phyloP scores from a whole-genome alignment of 92 coral and sea anemone genomes.

The Epizoanthus ramosus region DNA sequence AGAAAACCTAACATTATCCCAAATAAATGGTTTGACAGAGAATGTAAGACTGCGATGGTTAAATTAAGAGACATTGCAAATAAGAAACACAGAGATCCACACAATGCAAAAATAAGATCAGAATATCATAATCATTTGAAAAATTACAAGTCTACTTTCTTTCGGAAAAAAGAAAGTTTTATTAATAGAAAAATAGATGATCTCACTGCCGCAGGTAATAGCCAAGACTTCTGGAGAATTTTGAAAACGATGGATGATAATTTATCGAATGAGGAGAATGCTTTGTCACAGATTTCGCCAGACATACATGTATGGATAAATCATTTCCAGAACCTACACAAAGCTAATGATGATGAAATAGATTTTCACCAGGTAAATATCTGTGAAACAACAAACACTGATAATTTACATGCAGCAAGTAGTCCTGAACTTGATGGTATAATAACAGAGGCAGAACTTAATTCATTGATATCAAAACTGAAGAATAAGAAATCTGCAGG shows the following conservation, averaged over 20 bases:
- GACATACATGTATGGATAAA: slow-evolving; percentile 34
- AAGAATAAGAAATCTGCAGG: slow-evolving; percentile 44
- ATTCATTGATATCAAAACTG: not conserved
- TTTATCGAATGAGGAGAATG: not conserved
- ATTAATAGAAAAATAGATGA: not conserved
- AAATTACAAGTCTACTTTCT: not conserved
- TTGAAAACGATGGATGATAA: slow-evolving; percentile 45
- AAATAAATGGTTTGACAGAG: not conserved
- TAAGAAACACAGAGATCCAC: slow-evolving; percentile 4
- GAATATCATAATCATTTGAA: not conserved
- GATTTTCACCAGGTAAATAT: not conserved
- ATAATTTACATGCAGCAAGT: not conserved
- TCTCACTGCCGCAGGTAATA: not conserved
- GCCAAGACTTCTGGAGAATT: slow-evolving; percentile 28
- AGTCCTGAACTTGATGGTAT: slow-evolving; percentile 6
- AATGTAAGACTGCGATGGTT: slow-evolving; percentile 1
- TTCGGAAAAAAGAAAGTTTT: not conserved
- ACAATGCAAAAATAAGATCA: not conserved
- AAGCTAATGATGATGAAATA: not conserved
- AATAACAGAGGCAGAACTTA: slow-evolving; percentile 43
- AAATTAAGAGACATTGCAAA: slow-evolving; percentile 1
- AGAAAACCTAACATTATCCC: not conserved
- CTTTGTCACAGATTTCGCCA: slow-evolving; percentile 21
- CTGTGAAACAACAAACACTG: not conserved
- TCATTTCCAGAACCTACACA: slow-evolving; percentile 40